Evolutionary conservation across 2,797 vertebrate species (phyloP).

Genomic region (Myotis vivesi): DNA sequence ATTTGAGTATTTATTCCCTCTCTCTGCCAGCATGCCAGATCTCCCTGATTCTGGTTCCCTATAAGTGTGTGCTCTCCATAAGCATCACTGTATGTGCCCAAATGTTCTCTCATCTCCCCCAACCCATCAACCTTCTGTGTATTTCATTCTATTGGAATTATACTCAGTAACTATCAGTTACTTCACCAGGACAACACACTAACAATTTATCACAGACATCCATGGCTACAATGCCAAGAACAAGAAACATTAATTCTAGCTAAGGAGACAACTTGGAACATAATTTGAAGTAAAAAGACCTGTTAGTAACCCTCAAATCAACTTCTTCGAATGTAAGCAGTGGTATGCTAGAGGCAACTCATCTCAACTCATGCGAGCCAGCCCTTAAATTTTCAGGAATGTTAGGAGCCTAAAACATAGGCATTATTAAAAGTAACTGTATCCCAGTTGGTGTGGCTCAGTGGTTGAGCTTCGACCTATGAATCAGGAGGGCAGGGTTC

Average conservation of each 20-base stretch:
- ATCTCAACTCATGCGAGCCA: background rate
- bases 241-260: background rate
- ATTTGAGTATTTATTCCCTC: background rate
- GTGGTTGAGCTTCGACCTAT: too few relatives aligned
- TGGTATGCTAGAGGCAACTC: background rate
- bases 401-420: background rate
- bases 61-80: background rate
- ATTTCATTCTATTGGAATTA: background rate
- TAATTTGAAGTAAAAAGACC: background rate
- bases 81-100: background rate
- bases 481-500: too few relatives aligned
- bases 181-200: background rate
- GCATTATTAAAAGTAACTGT: background rate
- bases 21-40: background rate
- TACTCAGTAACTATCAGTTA: background rate
- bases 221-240: background rate
- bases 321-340: background rate
- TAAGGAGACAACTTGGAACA: background rate
- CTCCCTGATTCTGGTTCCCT: background rate
- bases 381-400: background rate
- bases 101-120: background rate
- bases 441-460: too few relatives aligned
- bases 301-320: background rate
- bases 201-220: background rate
- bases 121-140: background rate